Base-by-base conservation (phyloP, 2,113 vertebrate species). In the Colossoma macropomum region DNA sequence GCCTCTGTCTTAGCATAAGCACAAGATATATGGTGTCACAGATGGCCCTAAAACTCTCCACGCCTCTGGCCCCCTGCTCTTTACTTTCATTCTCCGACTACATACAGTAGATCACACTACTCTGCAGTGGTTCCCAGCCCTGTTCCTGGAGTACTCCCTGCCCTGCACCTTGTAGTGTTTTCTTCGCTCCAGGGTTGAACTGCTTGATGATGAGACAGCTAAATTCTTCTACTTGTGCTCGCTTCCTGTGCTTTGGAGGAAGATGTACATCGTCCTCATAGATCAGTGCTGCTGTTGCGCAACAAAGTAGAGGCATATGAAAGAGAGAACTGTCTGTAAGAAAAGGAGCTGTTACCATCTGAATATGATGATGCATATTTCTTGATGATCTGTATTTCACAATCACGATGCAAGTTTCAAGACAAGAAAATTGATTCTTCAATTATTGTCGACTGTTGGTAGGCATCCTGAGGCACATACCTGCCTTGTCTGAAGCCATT, bases 11-110 rank as follows among this genome's bases (percentile, higher is more conserved):
- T 66, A 82, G 85, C 63, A 71, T 83, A 84, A 80, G 21, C 21
- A 71, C 59, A 66, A 75, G 79, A 86, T 86, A 83, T 86, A 77
- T 88, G 89, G 90, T 87, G 65, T 86, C 85, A 90, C 87, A 92
- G 90, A 92, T 87, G 81, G 71, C 83, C 71, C 63, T 56, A 34
- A 66, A 80, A 79, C 60, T 30, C 54, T 38, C 7, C 9, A 38
- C 32, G 48, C 50, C 65, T 80, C 81, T 62, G 71, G 45, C 74
- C 71, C n/a, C 41, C 10, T 11, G 59, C 59, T 65, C 56, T 66
- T 74, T 23, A 56, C 72, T 56, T 73, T 72, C n/a, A 69, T 69
- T 74, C 80, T 50, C 50, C 68, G 38, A 25, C 79, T 73, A 56
- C 79, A 45, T 45, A 45, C 10, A 6, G 41, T 45, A 45, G 4